phyloP scores from a whole-genome alignment of 2,113 vertebrate species.

The Mormyrus lacerda region DNA sequence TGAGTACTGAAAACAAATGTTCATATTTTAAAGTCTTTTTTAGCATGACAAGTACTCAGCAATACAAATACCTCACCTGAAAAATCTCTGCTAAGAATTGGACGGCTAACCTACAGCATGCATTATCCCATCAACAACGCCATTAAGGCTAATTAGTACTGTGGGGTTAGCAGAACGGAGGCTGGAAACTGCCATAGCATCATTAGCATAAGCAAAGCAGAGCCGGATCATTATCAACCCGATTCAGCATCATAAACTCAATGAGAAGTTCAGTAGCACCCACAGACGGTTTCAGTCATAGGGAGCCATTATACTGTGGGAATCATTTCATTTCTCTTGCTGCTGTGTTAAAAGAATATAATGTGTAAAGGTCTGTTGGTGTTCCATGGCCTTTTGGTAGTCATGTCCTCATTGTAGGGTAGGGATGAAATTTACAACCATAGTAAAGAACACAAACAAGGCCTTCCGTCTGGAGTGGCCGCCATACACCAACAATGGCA shows the following conservation, averaged over 20 bases:
- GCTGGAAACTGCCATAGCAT: neutral
- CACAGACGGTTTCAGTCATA: neutral
- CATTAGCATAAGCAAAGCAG: neutral
- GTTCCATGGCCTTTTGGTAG: neutral
- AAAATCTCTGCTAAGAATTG: neutral
- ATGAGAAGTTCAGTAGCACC: neutral
- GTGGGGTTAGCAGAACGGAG: neutral
- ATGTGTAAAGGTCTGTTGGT: neutral
- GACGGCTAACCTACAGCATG: neutral
- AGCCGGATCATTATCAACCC: neutral
- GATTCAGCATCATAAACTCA: neutral
- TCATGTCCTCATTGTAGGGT: neutral
- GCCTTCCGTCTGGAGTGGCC: neutral
- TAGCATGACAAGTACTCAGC: neutral
- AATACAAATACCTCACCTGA: neutral
- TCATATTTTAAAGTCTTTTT: neutral
- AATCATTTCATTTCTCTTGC: neutral
- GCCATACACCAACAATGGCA: neutral
- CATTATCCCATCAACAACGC: neutral
- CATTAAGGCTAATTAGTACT: neutral
- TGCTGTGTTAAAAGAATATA: neutral
- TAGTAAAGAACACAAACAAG: neutral
- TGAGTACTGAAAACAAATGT: neutral
- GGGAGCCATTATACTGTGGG: neutral
- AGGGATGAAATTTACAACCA: neutral